Conservation (phyloP, 2,113 vertebrate species). For the Urocolius indicus region DNA sequence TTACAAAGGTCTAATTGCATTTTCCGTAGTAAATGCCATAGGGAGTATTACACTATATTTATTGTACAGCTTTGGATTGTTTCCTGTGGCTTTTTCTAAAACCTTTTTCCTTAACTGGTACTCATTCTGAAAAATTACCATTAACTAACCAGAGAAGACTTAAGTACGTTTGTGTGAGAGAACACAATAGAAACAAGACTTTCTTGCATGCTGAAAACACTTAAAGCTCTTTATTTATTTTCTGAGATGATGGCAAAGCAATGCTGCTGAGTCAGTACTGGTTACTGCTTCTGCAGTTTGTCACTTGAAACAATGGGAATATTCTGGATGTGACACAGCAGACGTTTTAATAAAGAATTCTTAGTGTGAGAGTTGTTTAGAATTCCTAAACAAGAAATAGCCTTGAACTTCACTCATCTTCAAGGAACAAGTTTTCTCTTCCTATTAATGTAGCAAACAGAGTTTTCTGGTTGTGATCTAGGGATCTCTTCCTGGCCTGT, state of each 20-base stretch:
- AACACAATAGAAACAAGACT: neutral
- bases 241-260: neutral
- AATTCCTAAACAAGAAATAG: neutral
- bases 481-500: neutral
- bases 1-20: neutral
- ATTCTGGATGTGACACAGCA: neutral
- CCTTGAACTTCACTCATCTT: neutral
- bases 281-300: neutral
- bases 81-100: neutral
- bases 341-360: neutral
- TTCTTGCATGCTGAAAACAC: neutral
- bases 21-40: neutral
- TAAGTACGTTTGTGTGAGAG: neutral
- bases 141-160: neutral
- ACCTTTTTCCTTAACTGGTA: neutral
- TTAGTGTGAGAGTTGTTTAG: accelerated
- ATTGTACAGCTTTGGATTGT: neutral
- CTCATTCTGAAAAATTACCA: neutral
- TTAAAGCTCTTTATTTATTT: neutral
- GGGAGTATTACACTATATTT: neutral
- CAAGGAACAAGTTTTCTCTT: neutral
- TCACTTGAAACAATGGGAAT: neutral
- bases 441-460: neutral
- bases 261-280: neutral
- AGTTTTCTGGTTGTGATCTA: neutral